Base-by-base conservation (phyloP, 2,888 invertebrate species). In the Balanococcus diminutus region DNA sequence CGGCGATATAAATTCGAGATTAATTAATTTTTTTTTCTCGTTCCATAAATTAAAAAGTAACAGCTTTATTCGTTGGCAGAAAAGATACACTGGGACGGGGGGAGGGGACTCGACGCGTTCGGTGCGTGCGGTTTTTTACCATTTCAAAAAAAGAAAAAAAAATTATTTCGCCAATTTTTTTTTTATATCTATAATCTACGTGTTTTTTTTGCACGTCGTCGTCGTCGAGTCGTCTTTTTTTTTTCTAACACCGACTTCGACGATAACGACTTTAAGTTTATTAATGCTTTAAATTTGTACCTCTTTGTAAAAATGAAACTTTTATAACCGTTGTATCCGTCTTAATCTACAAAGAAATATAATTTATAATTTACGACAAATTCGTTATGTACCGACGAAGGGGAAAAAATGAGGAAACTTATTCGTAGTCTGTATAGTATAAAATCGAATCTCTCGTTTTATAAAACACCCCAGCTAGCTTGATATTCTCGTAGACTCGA, bases 291-390 rank as follows among this genome's bases (percentile, higher is more conserved):
- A 79, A 79, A 36, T 79, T 79, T 79, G 36, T 79, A 79, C 75
- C 75, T 36, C 75, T 36, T 79, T 67, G 67, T 67, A 67, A 79
- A 79, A 79, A 36, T 36, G 75, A 79, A 79, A 79, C 36, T 79
- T 79, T 79, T 79, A 79, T 79, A 79, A 79, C 75, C 32, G 75
- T 79, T 79, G 75, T 79, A 79, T 79, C 36, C 75, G 75, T 79
- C 75, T 36, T 19, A 79, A 79, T 79, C 36, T 79, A 36, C 75
- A 79, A 36, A 79, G 36, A 79, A 79, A 32, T 79, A 79, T 79
- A 79, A 79, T 79, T 79, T 79, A 79, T 79, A 79, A 32, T 79
- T 79, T 79, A 79, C 75, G 75, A 79, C 75, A 79, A 79, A 79
- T 79, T 79, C 19, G 28, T 79, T 79, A 79, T 1, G 14, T 56